Conservation (phyloP, 2,113 vertebrate species). For the Eulemur rufifrons region DNA sequence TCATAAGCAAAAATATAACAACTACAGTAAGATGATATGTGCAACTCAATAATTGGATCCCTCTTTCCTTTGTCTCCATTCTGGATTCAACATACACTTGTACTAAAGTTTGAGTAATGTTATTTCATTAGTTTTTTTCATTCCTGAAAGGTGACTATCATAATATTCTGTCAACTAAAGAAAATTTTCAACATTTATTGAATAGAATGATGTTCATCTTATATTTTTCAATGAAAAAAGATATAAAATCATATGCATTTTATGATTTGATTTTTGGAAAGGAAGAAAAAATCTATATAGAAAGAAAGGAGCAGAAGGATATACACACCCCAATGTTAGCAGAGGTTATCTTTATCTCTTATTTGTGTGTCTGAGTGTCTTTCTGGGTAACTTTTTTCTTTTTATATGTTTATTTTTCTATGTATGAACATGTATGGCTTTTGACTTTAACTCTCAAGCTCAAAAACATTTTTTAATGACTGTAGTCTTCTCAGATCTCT, state of each 20-base stretch:
- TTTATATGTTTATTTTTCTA: not conserved
- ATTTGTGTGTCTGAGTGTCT: not conserved
- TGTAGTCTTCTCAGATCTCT: not conserved
- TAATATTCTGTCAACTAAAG: not conserved
- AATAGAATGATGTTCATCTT: not conserved
- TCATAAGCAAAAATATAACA: not conserved
- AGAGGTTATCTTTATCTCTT: not conserved
- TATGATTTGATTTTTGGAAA: conserved; percentile 30
- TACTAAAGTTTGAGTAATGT: conserved; percentile 31
- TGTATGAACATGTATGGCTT: not conserved
- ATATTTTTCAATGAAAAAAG: conserved; percentile 3
- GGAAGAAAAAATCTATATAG: not conserved
- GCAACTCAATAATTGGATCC: not conserved
- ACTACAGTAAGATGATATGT: not conserved
- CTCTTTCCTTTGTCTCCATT: not conserved
- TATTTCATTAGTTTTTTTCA: conserved; percentile 11
- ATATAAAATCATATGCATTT: not conserved
- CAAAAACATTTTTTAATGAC: not conserved
- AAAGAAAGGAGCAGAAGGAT: not conserved
- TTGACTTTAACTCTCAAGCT: not conserved
- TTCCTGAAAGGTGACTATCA: conserved; percentile 2
- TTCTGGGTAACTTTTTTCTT: not conserved
- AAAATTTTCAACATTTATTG: not conserved
- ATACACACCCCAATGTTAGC: not conserved
- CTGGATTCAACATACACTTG: conserved; percentile 23